A percentile compares a stretch with the other conserved stretches of the same genome.
phyloP scores from a whole-genome alignment of 2,113 vertebrate species.

The Sturnus vulgaris region DNA sequence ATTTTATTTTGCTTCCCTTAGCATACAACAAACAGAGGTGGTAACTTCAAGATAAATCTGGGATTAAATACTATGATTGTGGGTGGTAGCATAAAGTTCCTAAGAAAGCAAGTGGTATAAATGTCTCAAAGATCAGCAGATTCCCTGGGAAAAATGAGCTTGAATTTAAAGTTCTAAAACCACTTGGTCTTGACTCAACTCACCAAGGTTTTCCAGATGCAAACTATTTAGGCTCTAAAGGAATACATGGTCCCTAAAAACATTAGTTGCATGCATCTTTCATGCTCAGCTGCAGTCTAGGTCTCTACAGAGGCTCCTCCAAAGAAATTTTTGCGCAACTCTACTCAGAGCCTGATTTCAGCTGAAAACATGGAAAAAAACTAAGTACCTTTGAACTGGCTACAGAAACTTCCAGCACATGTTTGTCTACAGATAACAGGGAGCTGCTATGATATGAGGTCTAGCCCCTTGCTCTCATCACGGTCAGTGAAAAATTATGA shows the following conservation, averaged over 20 bases:
- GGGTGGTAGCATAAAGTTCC: neutral
- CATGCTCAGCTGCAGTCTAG: neutral
- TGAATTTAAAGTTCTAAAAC: neutral
- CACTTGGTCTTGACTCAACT: slow-evolving; percentile 25
- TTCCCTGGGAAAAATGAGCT: slow-evolving; percentile 16
- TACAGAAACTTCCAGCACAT: neutral
- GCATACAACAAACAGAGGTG: neutral
- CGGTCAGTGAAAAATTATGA: neutral
- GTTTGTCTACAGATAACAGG: neutral
- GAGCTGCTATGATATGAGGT: neutral
- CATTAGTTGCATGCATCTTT: neutral
- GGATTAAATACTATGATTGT: neutral
- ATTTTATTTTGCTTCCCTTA: neutral
- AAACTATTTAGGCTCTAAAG: neutral
- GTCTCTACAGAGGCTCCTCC: neutral
- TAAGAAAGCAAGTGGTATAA: slow-evolving; percentile 33
- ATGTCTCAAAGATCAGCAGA: slow-evolving; percentile 48
- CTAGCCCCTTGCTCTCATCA: neutral
- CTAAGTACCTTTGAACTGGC: fast-evolving
- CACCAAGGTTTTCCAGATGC: slow-evolving; percentile 27
- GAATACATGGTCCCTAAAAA: neutral
- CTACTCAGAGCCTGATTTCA: neutral
- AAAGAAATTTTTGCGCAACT: neutral
- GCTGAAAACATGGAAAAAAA: neutral
- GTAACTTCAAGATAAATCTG: slow-evolving; percentile 11